Conservation (phyloP, 2,113 vertebrate genomes). For the Spea multiplicata region DNA sequence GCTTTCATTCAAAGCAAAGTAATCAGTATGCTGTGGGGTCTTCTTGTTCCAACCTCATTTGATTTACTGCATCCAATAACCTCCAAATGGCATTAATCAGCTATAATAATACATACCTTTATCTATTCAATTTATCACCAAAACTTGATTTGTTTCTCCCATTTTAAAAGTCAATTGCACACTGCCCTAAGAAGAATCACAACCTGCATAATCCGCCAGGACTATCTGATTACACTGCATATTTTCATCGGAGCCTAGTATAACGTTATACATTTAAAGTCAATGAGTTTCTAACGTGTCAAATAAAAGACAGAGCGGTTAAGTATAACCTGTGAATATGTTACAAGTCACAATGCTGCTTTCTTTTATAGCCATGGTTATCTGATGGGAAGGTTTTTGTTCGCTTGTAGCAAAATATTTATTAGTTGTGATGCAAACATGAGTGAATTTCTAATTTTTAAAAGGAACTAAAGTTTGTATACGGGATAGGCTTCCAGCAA, state of each 20-base stretch:
- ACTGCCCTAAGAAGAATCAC: slow-evolving; percentile 23
- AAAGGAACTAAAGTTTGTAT: no score
- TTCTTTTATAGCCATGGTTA: neutral
- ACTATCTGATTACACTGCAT: slow-evolving; percentile 31
- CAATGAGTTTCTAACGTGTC: slow-evolving; percentile 30
- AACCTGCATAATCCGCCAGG: slow-evolving; percentile 24
- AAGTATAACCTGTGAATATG: slow-evolving; percentile 19
- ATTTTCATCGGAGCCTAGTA: neutral
- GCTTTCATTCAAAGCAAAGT: neutral
- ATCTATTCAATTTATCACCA: slow-evolving; percentile 36
- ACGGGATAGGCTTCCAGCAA: no score
- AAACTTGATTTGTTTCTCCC: slow-evolving; percentile 24
- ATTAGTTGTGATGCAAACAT: no score
- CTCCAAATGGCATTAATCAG: slow-evolving; percentile 25
- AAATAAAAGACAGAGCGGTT: slow-evolving; percentile 12
- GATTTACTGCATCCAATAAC: slow-evolving; percentile 27
- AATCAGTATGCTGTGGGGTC: neutral
- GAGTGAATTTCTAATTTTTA: no score
- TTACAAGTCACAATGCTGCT: slow-evolving; percentile 6
- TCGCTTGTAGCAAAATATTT: no score
- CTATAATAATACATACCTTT: slow-evolving; percentile 33
- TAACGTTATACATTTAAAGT: slow-evolving; percentile 19
- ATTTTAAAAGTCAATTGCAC: slow-evolving; percentile 32
- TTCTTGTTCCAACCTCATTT: neutral
- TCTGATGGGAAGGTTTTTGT: neutral